These are phyloP conservation scores for Virgularia gustaviana DNA, from an alignment of 92 coral and sea anemone genomes.

Conservation along the genomic window DNA sequence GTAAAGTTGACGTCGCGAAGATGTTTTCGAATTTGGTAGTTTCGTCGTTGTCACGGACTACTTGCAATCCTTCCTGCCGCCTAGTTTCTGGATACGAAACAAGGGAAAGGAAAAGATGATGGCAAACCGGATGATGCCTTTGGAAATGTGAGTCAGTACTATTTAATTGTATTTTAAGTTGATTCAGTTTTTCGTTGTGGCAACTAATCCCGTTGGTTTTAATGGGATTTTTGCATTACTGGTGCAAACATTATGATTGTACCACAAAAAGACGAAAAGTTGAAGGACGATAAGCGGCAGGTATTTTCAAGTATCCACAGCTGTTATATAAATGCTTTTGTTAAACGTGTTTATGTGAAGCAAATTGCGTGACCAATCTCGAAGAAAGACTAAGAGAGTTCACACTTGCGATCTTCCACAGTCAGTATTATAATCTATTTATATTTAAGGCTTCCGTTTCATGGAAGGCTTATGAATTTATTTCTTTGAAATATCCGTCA, in stretches of 20 bases:
- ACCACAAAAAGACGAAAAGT: not conserved
- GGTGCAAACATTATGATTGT: constrained; percentile 30
- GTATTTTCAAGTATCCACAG: not conserved
- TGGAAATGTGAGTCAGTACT: constrained; percentile 31
- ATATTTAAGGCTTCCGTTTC: too few relatives aligned
- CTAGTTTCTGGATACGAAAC: not conserved
- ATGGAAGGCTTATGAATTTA: too few relatives aligned
- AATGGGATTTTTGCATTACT: not conserved
- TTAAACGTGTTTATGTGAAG: too few relatives aligned
- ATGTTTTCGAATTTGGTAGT: constrained; percentile 10
- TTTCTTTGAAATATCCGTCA: too few relatives aligned
- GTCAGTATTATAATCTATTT: too few relatives aligned
- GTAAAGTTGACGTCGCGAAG: not conserved
- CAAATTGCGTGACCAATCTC: too few relatives aligned
- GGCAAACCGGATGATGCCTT: constrained; percentile 32
- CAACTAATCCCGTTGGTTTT: constrained; percentile 27
- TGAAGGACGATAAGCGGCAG: not conserved
- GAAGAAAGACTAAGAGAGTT: too few relatives aligned
- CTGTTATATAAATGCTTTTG: not conserved
- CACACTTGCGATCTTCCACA: too few relatives aligned
- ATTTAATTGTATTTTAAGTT: not conserved
- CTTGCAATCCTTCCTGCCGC: constrained; percentile 8
- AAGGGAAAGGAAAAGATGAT: constrained; percentile 20
- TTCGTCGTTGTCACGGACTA: constrained; percentile 36
- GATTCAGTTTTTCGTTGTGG: not conserved